Evolutionary conservation across 2,888 invertebrate species (phyloP), one percentile per base, ranked within the genome.

Genomic region (Rambutsinella grinnellia): DNA sequence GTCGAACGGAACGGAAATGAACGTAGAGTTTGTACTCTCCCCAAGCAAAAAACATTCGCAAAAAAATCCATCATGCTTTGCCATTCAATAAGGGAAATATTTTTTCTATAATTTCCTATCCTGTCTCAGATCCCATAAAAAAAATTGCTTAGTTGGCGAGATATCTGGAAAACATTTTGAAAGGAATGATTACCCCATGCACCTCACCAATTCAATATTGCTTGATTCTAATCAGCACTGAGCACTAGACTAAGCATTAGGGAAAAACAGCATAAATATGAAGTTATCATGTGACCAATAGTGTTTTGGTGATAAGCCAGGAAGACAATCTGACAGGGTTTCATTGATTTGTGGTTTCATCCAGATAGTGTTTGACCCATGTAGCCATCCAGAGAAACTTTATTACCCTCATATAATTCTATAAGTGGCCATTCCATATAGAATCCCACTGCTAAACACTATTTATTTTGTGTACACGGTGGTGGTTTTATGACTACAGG

Each of bases 281-380:
- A n/a, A n/a, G n/a, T n/a, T 36, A 36, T 36, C 36, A 36, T 36
- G 36, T 36, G 36, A 36, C 36, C 36, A 36, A 10, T 2, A 51
- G n/a, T 65, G 23, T 65, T 51, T 65, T 65, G 44, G 27, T 66
- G 66, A 66, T 66, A 66, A 66, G 56, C 56, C 47, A 56, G 46
- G 57, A 46, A 56, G 66, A 57, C 57, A 23, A n/a, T 46, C 62
- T 62, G 69, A 61, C 69, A 70, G 60, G 61, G 62, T 47, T 51
- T 44, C 56, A 62, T 60, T 70, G 69, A 70, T 70, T 70, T 70
- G 69, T 70, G 62, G 56, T 13, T 36, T 36, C 13, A 28, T 51
- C 24, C 60, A 61, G 54, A 70, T 70, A 60, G 61, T 54, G 62
- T 56, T 53, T n/a, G 56, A 17, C 62, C 36, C 62, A 56, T 28